Percentiles rank a stretch among this genome's conserved stretches.
These are phyloP conservation scores for Tenodera sinensis DNA, from an alignment of 2,888 invertebrate genomes.

Conservation along the genomic window DNA sequence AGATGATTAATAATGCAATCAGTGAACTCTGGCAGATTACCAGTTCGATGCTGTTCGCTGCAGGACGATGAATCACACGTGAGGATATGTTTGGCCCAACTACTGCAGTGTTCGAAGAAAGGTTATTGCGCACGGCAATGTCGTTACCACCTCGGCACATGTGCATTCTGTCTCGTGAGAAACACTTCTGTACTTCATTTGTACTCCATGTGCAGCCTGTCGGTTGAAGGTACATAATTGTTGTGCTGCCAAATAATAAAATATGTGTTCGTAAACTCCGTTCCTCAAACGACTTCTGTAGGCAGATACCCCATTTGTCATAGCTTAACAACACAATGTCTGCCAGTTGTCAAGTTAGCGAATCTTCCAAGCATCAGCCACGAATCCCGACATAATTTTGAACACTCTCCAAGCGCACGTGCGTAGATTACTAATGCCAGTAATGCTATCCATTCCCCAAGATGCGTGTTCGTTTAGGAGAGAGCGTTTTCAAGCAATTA, in stretches of 20 bases:
- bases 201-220: not conserved
- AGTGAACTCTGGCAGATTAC: not conserved
- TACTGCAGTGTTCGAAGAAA: not conserved
- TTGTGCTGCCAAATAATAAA: not conserved
- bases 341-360: too few species aligned
- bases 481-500: too few species aligned
- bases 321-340: not conserved
- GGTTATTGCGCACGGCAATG: not conserved
- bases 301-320: not conserved
- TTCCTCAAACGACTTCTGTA: not conserved
- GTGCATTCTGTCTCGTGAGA: not conserved
- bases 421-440: too few species aligned
- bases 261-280: not conserved
- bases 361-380: too few species aligned
- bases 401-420: too few species aligned
- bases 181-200: not conserved
- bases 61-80: not conserved
- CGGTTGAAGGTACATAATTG: not conserved
- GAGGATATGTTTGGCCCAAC: not conserved
- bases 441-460: too few species aligned
- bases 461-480: too few species aligned
- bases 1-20: not conserved
- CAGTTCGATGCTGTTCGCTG: not conserved
- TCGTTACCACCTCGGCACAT: not conserved
- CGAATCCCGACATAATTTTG: too few species aligned